These are phyloP conservation scores for Ichneumoninae sp. DNA, from an alignment of 2,888 invertebrate species.

Conservation along the genomic window DNA sequence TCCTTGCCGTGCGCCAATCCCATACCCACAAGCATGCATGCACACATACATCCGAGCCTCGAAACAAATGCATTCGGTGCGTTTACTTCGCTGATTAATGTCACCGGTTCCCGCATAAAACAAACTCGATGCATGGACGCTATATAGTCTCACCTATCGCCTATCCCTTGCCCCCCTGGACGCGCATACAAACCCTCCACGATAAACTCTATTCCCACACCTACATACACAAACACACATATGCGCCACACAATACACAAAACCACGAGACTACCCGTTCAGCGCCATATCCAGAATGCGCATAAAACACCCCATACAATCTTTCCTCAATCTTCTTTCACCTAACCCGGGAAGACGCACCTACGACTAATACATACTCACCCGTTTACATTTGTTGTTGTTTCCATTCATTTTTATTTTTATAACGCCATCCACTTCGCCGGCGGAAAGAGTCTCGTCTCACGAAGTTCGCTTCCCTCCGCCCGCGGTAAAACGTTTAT, in stretches of 20 bases:
- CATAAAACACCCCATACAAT: neutral
- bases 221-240: neutral
- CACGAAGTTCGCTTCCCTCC: neutral
- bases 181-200: neutral
- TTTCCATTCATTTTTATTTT: neutral
- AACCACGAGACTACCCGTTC: neutral
- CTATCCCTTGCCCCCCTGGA: neutral
- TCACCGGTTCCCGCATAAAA: slow-evolving; percentile 6
- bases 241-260: neutral
- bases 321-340: slow-evolving; percentile 9
- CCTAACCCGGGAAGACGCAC: neutral
- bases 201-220: neutral
- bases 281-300: slow-evolving; percentile 19
- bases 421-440: neutral
- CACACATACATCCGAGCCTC: too few species aligned
- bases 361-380: neutral
- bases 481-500: neutral
- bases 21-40: neutral
- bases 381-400: neutral
- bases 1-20: neutral
- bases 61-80: slow-evolving; percentile 18
- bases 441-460: neutral
- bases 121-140: neutral
- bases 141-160: slow-evolving; percentile 8
- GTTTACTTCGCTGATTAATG: slow-evolving; percentile 28